Evolutionary conservation across 1,140 invertebrate genomes (phyloP), one percentile per base, ranked within the genome.

Genomic region (Acyrthosiphon pisum): DNA sequence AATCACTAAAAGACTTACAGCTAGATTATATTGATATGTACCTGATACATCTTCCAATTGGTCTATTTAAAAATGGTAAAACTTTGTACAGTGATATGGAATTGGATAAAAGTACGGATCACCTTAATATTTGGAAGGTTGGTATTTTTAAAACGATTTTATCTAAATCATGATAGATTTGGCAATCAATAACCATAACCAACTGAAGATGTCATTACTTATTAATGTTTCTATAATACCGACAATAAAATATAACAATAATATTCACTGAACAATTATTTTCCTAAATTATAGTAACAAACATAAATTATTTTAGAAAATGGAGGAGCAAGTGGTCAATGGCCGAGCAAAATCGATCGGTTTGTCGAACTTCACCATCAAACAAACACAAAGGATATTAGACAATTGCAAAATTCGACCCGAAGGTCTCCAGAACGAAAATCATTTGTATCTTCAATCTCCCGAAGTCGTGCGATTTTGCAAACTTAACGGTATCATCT

Each of bases 401-500:
- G 93, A 94, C 20, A 53, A 46, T 30, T 93, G 94, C 11, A 91
- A 93, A 50, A 94, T 95, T 86, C 93, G 76, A 53, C 94, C 94
- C 44, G 94, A 94, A 30, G 94, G 95, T 94, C 94, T 96, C 93
- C 96, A 98, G 96, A 96, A 98, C 48, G 98, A 99, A 94, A 95
- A 98, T 48, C 98, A 99, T 95, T 96, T 97, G 0, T 98, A 98
- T 94, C 96, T 97, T 94, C 98, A 98, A 94, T 98, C 99, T 95
- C 96, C 76, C 7, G 76, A 83, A 37, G n/a, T 83, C 1, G 76
- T 83, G 6, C 6, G 23, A 22, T 83, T 83, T 23, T 83, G 76
- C 35, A 83, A 37, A 83, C 6, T 35, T 37, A 83, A 83, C 6
- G 22, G 22, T 35, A 83, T 83, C 22, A 18, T 83, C 35, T 20